A percentile compares a stretch with the other conserved stretches of the same genome.
phyloP scores from a whole-genome alignment of 2,797 vertebrate species.

The Labeo calbasu region DNA sequence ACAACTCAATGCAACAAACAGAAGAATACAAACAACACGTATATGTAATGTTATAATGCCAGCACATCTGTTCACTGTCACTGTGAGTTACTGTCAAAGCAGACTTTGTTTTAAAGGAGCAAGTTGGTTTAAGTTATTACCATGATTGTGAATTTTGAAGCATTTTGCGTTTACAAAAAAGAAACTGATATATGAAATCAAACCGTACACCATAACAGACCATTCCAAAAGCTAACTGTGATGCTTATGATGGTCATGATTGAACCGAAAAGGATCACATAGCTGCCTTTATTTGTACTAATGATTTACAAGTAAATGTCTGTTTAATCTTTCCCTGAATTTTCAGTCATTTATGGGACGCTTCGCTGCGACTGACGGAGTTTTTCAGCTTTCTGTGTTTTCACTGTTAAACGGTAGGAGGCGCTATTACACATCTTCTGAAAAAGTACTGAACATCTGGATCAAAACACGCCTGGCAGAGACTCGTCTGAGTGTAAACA shows the following conservation, averaged over 20 bases:
- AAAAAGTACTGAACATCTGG: neutral
- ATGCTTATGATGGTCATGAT: neutral
- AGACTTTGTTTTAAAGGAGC: constrained; percentile 5
- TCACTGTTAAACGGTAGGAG: neutral
- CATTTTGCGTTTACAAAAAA: neutral
- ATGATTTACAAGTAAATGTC: constrained; percentile 64
- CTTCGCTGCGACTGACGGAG: neutral
- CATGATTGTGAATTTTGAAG: constrained; percentile 4
- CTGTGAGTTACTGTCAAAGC: constrained; percentile 3
- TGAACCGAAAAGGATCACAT: constrained; percentile 45
- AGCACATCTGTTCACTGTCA: neutral
- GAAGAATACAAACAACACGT: neutral
- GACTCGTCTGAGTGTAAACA: neutral
- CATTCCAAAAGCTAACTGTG: constrained; percentile 64
- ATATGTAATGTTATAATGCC: neutral
- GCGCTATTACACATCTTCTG: neutral
- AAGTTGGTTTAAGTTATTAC: constrained; percentile 19
- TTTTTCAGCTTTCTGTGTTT: neutral
- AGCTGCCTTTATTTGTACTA: constrained; percentile 64
- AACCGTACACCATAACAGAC: constrained; percentile 68
- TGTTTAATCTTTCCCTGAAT: constrained; percentile 59
- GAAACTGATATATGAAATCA: neutral
- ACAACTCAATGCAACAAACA: constrained; percentile 29
- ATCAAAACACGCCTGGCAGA: neutral
- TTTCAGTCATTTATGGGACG: neutral